phyloP scores from a whole-genome alignment of 2,113 vertebrate genomes.

The Columba janthina region DNA sequence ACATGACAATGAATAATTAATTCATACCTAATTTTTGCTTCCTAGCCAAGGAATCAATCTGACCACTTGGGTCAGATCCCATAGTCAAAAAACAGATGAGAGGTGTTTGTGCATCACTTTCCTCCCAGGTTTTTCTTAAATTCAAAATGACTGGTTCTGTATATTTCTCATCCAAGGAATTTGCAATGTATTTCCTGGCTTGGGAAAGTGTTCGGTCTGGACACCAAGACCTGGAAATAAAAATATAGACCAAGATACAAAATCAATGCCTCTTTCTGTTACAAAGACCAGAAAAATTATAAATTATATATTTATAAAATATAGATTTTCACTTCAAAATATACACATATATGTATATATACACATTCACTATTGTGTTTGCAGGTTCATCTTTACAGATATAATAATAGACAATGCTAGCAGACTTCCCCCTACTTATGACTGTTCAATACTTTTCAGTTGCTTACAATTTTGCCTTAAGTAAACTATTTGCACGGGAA shows the following conservation, averaged over 20 bases:
- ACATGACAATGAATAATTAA: not conserved
- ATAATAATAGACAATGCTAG: not conserved
- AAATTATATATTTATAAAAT: not conserved
- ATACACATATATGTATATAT: not conserved
- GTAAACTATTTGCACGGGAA: not conserved
- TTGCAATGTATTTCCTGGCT: conserved; percentile 78
- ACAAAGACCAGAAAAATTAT: not conserved
- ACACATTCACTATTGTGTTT: not conserved
- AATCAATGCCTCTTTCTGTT: not conserved
- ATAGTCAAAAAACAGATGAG: conserved; percentile 81
- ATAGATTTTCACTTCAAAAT: not conserved
- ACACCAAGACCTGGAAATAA: conserved; percentile 77
- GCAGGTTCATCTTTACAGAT: not conserved
- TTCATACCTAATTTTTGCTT: conserved; percentile 78
- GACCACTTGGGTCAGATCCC: conserved; percentile 79
- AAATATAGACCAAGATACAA: conserved; percentile 1
- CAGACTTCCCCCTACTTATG: not conserved
- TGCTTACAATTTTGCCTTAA: not conserved
- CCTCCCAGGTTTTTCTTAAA: conserved; percentile 79
- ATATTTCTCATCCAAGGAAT: conserved; percentile 76
- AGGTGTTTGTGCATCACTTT: conserved; percentile 75
- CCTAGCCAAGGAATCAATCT: conserved; percentile 75
- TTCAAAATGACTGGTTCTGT: conserved; percentile 80
- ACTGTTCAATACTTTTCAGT: not conserved
- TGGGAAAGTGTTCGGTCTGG: conserved; percentile 80